phyloP scores from a whole-genome alignment of 1,140 invertebrate genomes.

The Pemphigus obesinymphae region DNA sequence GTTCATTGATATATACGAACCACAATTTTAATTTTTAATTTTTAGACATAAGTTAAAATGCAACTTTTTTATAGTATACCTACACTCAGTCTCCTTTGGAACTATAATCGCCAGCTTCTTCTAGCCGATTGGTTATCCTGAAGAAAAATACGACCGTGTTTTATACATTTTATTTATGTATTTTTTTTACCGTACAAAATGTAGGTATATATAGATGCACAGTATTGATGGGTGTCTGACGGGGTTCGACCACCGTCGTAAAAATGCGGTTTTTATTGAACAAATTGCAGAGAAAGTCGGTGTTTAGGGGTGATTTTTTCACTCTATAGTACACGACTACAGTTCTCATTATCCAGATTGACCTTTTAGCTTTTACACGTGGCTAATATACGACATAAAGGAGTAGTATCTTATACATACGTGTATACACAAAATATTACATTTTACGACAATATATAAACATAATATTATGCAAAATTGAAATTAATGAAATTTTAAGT shows the following conservation, averaged over 20 bases:
- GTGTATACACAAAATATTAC: too few relatives aligned
- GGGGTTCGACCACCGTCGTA: background rate
- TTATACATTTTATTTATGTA: too few relatives aligned
- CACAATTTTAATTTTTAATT: background rate
- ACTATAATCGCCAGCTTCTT: too few relatives aligned
- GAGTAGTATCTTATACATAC: background rate
- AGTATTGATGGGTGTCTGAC: background rate
- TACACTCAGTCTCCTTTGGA: too few relatives aligned
- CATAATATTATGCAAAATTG: background rate
- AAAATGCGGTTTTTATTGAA: background rate
- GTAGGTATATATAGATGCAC: background rate
- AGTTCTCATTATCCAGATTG: background rate
- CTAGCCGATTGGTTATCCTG: too few relatives aligned
- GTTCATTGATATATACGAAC: too few relatives aligned
- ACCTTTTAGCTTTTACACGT: constrained; percentile 7
- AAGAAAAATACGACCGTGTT: too few relatives aligned
- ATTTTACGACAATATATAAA: too few relatives aligned
- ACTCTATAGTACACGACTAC: background rate
- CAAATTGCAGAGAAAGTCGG: background rate
- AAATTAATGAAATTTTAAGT: background rate
- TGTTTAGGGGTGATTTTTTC: too few relatives aligned
- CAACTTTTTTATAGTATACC: background rate
- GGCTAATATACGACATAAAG: background rate
- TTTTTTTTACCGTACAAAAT: background rate
- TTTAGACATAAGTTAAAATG: background rate